Base-by-base conservation (phyloP, 2,113 vertebrate species). In the Miniopterus natalensis region DNA sequence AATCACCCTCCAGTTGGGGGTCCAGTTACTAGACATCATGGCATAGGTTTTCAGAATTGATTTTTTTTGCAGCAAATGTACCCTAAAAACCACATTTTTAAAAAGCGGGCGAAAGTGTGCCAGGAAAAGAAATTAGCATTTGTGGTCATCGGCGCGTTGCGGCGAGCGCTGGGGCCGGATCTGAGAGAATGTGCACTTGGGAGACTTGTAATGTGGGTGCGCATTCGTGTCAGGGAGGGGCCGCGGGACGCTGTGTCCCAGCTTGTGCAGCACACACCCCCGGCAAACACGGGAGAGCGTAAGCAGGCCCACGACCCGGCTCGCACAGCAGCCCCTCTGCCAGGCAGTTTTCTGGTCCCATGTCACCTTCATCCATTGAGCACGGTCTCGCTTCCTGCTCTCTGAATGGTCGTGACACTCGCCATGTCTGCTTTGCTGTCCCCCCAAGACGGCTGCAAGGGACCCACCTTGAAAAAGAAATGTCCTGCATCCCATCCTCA, bases 121-220 rank as follows among this genome's bases (percentile, higher is more conserved):
- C 21, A 0, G 57, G 79, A 77, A 87, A 95, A 80, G 80, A 61
- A 95, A 95, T 27, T 36, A 36, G 36, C 36, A 36, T 36, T 36
- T 36, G 36, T 36, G 36, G 36, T 36, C 36, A 71, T 96, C 92
- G 79, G 88, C 96, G 91, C 74, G 68, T 95, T 65, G 73, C 88
- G 10, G 23, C 14, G 71, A 92, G 79, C 13, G 21, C 3, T n/a
- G 75, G 36, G 55, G 90, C 94, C 92, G 65, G 90, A 80, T 75
- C 40, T 36, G 68, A 90, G 81, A 90, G 88, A 80, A 75, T 59
- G 92, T 78, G 90, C 92, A 66, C 78, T 92, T 95, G 63, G 27
- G 71, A 88, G 96, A 81, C 75, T 92, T 68, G 90, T 65, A 57
- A 77, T 12, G 86, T 29, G 23, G 80, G 95, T 77, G 88, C 57